These are phyloP conservation scores for Leptinotarsa rubiginosa DNA, from an alignment of 2,888 invertebrate genomes.

Conservation along the genomic window DNA sequence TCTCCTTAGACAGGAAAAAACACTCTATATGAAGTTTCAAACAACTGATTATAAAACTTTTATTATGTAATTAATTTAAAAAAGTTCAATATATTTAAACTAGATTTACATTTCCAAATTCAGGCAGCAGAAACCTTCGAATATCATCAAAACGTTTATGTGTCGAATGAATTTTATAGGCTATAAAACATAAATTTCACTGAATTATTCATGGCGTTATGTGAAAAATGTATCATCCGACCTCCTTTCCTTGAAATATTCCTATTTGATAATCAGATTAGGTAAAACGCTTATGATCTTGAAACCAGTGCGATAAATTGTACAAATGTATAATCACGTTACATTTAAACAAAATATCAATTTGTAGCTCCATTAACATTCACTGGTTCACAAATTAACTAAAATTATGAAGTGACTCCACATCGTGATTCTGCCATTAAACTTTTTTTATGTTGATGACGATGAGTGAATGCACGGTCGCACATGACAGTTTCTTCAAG, in stretches of 20 bases:
- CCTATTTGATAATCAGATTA: conserved; percentile 7
- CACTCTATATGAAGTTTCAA: too few species aligned
- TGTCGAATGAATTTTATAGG: background rate
- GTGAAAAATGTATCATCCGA: conserved; percentile 6
- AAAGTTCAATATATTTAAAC: too few species aligned
- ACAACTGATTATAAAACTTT: too few species aligned
- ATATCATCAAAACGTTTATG: background rate
- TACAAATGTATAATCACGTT: conserved; percentile 6
- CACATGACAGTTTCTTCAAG: background rate
- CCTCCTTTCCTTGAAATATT: background rate
- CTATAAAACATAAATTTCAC: background rate
- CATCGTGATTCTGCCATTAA: conserved; percentile 2
- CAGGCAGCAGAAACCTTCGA: background rate
- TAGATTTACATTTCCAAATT: background rate
- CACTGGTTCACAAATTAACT: conserved; percentile 2
- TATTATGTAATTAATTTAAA: too few species aligned
- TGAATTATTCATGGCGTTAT: background rate
- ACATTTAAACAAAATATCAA: conserved; percentile 3
- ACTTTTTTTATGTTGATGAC: background rate
- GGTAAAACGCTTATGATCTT: background rate
- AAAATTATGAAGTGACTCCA: background rate
- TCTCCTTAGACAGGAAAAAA: too few species aligned
- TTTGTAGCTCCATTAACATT: conserved; percentile 7
- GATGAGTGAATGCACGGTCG: background rate
- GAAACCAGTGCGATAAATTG: background rate